Percentiles rank a stretch among this genome's conserved stretches.
phyloP scores from a whole-genome alignment of 1,140 invertebrate species.

The Drosophila micromelanica region DNA sequence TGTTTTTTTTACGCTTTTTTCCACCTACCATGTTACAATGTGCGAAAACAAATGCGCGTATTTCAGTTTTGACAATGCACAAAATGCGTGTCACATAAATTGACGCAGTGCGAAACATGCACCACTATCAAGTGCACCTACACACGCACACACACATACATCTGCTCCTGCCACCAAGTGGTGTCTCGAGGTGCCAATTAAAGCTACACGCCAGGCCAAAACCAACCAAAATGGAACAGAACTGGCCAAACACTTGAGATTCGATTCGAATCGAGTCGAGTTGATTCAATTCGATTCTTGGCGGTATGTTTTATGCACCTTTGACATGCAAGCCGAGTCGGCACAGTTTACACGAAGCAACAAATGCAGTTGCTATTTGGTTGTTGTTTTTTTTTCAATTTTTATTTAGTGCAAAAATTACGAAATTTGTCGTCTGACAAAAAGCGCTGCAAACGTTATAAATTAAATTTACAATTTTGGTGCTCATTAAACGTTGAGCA shows the following conservation, averaged over 20 bases:
- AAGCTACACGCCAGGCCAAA: conserved; percentile 52
- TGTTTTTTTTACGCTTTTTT: conserved; percentile 1
- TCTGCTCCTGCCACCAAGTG: conserved; percentile 26
- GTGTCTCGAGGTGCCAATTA: conserved; percentile 79
- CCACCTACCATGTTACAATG: conserved; percentile 50
- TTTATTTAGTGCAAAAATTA: conserved; percentile 50
- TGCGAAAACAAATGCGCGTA: conserved; percentile 63
- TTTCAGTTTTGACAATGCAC: conserved; percentile 44
- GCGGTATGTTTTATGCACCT: conserved; percentile 71
- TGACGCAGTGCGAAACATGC: conserved; percentile 42
- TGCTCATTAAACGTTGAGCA: conserved; percentile 75
- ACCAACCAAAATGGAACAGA: conserved; percentile 61
- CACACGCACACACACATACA: conserved; percentile 47
- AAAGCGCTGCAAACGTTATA: conserved; percentile 76
- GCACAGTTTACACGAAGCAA: conserved; percentile 71
- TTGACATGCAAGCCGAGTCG: conserved; percentile 72
- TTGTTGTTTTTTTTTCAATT: conserved; percentile 1
- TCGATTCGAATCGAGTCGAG: neutral
- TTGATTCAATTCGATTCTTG: conserved; percentile 57
- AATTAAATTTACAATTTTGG: conserved; percentile 82
- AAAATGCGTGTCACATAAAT: conserved; percentile 61
- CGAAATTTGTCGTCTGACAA: conserved; percentile 83
- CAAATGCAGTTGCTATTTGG: conserved; percentile 12
- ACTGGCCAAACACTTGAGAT: conserved; percentile 20
- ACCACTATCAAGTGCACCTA: conserved; percentile 65